A percentile compares a stretch with the other conserved stretches of the same genome.
Evolutionary conservation across 2,113 vertebrate genomes (phyloP).

Genomic region (Spilogale gracilis): DNA sequence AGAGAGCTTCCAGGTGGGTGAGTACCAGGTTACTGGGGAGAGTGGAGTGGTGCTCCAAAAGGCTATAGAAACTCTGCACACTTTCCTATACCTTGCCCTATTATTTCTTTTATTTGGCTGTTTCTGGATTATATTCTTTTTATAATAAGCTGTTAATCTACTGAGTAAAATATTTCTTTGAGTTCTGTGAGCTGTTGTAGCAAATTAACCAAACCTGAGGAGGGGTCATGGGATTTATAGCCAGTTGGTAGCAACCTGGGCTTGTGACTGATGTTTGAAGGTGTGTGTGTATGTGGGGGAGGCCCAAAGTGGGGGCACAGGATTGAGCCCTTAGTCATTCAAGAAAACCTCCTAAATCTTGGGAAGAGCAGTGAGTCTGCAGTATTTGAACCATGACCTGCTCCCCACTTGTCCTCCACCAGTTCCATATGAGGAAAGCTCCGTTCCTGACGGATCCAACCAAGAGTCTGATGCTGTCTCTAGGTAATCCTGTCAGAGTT

Average conservation of each 20-base stretch:
- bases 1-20: background rate
- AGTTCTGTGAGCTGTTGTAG: background rate
- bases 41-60: background rate
- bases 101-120: background rate
- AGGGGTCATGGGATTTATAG: background rate
- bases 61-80: background rate
- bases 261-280: background rate
- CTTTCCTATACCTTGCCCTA: background rate
- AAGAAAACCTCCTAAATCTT: background rate
- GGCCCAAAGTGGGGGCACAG: background rate
- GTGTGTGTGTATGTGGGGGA: no score
- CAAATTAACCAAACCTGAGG: background rate
- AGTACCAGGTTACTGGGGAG: background rate
- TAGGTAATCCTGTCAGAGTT: background rate
- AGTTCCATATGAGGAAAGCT: background rate
- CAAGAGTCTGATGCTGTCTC: background rate
- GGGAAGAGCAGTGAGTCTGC: background rate
- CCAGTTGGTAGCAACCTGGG: background rate
- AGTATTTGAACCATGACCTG: background rate
- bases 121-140: background rate
- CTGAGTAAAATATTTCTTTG: background rate
- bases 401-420: background rate
- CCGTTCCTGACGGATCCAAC: background rate
- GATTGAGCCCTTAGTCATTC: background rate
- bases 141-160: background rate